Conservation (phyloP, 30 jellyfish, hydroid and myxozoan genomes). For the Sanderia malayensis region DNA sequence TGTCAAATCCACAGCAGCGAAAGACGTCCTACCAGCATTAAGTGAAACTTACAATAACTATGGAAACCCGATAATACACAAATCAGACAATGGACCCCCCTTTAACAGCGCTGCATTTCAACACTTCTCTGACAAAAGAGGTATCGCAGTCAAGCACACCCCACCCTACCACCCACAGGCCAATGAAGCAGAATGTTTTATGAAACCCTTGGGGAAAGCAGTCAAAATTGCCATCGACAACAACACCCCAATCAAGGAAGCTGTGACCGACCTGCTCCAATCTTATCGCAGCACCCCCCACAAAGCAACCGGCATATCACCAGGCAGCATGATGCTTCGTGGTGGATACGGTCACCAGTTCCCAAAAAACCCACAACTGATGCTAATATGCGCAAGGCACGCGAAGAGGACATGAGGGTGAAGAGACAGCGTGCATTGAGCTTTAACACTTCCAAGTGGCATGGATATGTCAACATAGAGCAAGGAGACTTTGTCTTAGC, state of each 20-base stretch:
- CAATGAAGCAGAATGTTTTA: constrained; percentile 45
- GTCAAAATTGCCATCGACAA: constrained; percentile 9
- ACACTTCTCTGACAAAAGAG: constrained; percentile 19
- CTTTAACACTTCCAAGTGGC: no score
- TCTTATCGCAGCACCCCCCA: constrained; percentile 36
- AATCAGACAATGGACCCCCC: constrained; percentile 64
- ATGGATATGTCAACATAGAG: no score
- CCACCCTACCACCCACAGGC: constrained; percentile 61
- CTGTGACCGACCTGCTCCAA: constrained; percentile 1
- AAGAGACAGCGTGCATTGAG: no score
- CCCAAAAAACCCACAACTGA: no score
- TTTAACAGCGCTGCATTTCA: constrained; percentile 21
- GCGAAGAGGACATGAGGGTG: no score
- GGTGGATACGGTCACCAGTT: constrained; percentile 29
- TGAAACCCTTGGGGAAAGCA: constrained; percentile 61
- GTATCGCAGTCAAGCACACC: constrained; percentile 17
- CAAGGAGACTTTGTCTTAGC: no score
- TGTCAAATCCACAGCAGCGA: constrained; percentile 35
- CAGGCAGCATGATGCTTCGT: constrained; percentile 45
- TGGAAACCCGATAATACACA: constrained; percentile 52
- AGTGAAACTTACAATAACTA: constrained; percentile 20
- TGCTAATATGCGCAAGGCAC: no score
- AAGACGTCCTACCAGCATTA: constrained; percentile 45
- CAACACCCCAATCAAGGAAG: constrained; percentile 10
- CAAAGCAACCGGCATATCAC: constrained; percentile 45